Conservation (phyloP, 2,888 invertebrate genomes). For the Rotaria macrura region DNA sequence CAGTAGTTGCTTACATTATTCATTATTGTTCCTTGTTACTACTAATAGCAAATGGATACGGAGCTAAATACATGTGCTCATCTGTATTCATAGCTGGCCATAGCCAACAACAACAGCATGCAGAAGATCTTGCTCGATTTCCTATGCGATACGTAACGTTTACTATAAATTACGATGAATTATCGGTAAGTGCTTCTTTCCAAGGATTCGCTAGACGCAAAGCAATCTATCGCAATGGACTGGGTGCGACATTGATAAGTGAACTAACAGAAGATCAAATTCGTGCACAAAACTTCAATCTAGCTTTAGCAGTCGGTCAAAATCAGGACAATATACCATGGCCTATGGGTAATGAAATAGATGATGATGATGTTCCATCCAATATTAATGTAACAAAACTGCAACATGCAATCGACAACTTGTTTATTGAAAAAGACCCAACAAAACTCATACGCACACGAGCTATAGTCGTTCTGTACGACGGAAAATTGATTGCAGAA, state of each 20-base stretch:
- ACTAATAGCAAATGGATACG: neutral
- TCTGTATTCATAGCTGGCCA: neutral
- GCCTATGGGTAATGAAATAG: neutral
- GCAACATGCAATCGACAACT: neutral
- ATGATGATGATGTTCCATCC: neutral
- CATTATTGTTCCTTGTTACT: neutral
- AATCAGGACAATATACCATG: too few relatives aligned
- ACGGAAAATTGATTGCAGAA: neutral
- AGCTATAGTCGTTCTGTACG: neutral
- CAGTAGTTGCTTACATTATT: neutral
- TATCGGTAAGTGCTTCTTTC: neutral
- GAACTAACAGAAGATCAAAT: slow-evolving; percentile 4
- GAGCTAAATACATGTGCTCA: neutral
- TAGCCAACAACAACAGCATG: neutral
- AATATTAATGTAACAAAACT: neutral
- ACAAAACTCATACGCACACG: neutral
- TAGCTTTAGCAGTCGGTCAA: too few relatives aligned
- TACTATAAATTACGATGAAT: neutral
- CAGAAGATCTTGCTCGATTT: neutral
- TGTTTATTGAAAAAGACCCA: neutral
- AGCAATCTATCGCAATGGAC: neutral
- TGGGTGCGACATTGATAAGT: neutral
- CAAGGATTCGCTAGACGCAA: neutral
- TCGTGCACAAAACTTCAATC: neutral
- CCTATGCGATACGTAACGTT: neutral